Base-by-base conservation (phyloP, 92 coral and sea anemone genomes). In the Zoanthus solanderi region DNA sequence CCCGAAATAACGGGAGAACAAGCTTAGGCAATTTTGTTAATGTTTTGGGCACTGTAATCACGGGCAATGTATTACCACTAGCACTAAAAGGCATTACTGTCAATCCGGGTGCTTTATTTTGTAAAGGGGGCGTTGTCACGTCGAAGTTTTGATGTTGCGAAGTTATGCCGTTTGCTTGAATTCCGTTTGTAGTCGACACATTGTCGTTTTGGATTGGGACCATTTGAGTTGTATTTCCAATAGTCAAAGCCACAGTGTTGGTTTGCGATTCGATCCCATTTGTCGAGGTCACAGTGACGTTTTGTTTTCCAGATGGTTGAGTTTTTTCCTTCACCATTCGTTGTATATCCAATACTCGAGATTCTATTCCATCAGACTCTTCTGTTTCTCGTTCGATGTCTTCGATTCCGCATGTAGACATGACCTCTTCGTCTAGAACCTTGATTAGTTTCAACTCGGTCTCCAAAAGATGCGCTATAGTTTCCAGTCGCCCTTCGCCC, bases 11-110 rank as follows among this genome's bases (percentile, higher is more conserved):
- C 32, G 78, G 89, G 48, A 89, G 48, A 7, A 79, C 79, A 29
- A 92, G 85, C 80, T 84, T 89, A 15, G 94, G 94, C 58, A 92
- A 74, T 78, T 78, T 92, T 63, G 90, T 77, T 68, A 69, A 74
- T 23, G 74, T 65, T 60, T 10, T 54, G 57, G 72, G 84, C 73
- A 60, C 73, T 61, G 84, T 31, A 79, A 42, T 17, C 57, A 79
- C 84, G 56, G 73, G 58, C 58, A 60, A 18, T 46, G 72, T 44
- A 79, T 42, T 44, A 79, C 72, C 73, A 79, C 68, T 67, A 57
- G 69, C 37, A 61, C 53, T 69, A 87, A 87, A 65, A 30, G 56
- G 85, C 69, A 66, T 53, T 60, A 72, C 84, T 79, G 73, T 79
- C 73, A 63, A 0, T 63, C 84, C 44, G n/a, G 52, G 42, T 79